Conservation (phyloP, 2,797 vertebrate species). For the Eremophila alpestris region DNA sequence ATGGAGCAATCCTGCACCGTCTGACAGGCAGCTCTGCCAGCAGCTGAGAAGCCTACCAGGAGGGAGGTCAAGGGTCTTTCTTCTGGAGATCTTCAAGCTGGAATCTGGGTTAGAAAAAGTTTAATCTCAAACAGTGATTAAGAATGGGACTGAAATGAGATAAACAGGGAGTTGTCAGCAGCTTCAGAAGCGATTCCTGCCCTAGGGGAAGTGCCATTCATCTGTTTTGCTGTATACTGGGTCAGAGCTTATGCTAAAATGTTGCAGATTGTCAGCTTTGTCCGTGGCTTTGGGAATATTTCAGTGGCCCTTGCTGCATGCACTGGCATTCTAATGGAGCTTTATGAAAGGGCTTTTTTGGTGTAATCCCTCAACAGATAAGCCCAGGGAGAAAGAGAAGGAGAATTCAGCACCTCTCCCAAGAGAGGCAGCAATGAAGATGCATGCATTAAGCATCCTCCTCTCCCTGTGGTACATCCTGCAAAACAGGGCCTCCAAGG, state of each 20-base stretch:
- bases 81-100: not conserved
- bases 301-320: not conserved
- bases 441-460: not conserved
- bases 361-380: not conserved
- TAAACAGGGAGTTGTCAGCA: constrained; percentile 45
- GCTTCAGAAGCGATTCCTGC: constrained; percentile 25
- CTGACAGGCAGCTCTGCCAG: not conserved
- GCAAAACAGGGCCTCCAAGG: not conserved
- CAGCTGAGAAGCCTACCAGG: not conserved
- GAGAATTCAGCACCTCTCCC: not conserved
- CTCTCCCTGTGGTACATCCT: not conserved
- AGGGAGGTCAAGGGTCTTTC: not conserved
- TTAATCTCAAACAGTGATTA: constrained; percentile 1
- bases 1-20: not conserved
- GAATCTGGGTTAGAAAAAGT: not conserved
- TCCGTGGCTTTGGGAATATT: constrained; percentile 52
- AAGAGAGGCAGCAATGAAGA: constrained; percentile 4
- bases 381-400: not conserved
- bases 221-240: not conserved
- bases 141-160: not conserved
- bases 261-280: constrained; percentile 20
- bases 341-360: constrained; percentile 11
- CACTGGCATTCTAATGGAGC: constrained; percentile 47
- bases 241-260: constrained; percentile 48
- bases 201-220: not conserved